Evolutionary conservation across 2,797 vertebrate genomes (phyloP), one percentile per base, ranked within the genome.

Genomic region (Peromyscus nudipes): DNA sequence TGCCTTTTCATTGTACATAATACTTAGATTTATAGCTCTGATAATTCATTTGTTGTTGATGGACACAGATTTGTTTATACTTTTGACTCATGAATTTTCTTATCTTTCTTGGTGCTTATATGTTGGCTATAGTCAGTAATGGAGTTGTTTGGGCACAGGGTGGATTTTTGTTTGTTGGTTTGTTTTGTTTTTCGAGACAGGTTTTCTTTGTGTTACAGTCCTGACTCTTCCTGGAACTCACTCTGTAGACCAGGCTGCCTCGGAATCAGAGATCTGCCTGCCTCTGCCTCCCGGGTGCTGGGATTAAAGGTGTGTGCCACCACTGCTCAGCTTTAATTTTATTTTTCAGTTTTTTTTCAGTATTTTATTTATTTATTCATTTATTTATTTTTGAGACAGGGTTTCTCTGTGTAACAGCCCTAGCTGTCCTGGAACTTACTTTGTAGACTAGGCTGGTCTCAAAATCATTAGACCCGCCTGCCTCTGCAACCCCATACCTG

Each of bases 21-120:
- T 85, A 62, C 92, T 77, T 94, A 92, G 89, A 91, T 91, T 29
- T 75, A 25, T 76, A 69, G 76, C 43, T 92, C 3, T 91, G 40
- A 60, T n/a, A 57, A 16, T 40, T 85, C 62, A 46, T 79, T 82
- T 62, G 19, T 57, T 55, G 83, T 76, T 27, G 37, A 88, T 92
- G 57, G 76, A 46, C 55, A 25, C 73, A 73, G 71, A 43, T 88
- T 92, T 85, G 23, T 40, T 57, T 57, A 52, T 62, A 25, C 14
- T 62, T 92, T 75, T 34, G 43, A 62, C 57, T 81, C 2, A 80
- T 71, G 14, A 55, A 52, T 90, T 37, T 71, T 69, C 4, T 43
- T 76, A 29, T 87, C 13, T 79, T 43, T 89, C 84, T 89, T 91
- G 69, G 31, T 89, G 31, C n/a, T n/a, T 4, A 0, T 95, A 40